A percentile compares a stretch with the other conserved stretches of the same genome.
Conservation (phyloP, 2,888 invertebrate genomes). For the Neoascia interrupta region DNA sequence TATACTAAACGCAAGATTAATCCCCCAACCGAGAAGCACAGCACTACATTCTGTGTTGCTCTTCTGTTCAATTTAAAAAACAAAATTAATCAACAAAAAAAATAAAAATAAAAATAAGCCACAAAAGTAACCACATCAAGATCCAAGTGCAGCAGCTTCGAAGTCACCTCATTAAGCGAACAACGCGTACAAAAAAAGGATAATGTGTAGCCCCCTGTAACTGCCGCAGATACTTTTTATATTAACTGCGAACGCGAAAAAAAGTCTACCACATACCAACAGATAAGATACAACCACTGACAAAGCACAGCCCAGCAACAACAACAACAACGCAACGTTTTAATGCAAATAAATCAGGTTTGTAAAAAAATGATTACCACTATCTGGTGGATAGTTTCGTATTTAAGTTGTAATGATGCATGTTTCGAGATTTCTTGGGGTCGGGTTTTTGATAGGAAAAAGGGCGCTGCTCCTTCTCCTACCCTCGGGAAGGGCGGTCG, state of each 20-base stretch:
- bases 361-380: conserved; percentile 61
- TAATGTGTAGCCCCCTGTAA: conserved; percentile 40
- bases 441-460: no score
- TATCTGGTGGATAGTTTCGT: conserved; percentile 58
- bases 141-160: conserved; percentile 35
- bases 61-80: conserved; percentile 1
- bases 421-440: conserved; percentile 33
- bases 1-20: conserved; percentile 39
- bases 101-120: conserved; percentile 11
- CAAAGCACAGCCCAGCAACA: conserved; percentile 2
- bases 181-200: conserved; percentile 55
- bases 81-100: conserved; percentile 1
- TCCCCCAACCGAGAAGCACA: conserved; percentile 44
- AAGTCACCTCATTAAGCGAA: conserved; percentile 47
- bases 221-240: conserved; percentile 51
- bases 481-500: no score
- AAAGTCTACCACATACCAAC: conserved; percentile 29
- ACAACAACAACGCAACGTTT: conserved; percentile 18
- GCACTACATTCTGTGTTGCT: conserved; percentile 27
- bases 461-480: no score
- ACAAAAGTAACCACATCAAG: conserved; percentile 14
- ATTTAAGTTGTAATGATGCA: conserved; percentile 58
- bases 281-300: conserved; percentile 57
- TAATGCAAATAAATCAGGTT: conserved; percentile 69
- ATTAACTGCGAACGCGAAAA: conserved; percentile 47